These are phyloP conservation scores for Hyles lineata DNA, from an alignment of 2,888 invertebrate genomes.

Conservation along the genomic window DNA sequence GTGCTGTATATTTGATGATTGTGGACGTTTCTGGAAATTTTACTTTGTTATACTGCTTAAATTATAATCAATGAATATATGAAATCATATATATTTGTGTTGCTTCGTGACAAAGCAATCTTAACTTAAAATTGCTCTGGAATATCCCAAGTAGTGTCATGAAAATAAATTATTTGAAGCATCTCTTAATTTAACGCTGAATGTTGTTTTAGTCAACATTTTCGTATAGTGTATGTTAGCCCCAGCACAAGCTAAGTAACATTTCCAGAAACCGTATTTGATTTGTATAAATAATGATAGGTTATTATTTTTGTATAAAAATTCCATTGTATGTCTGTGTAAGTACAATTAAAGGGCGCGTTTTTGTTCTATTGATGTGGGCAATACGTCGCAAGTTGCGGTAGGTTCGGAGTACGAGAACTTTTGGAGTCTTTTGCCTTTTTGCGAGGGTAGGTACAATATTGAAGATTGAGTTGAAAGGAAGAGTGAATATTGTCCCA, in stretches of 20 bases:
- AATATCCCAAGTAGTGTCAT: too few species aligned
- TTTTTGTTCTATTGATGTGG: constrained; percentile 31
- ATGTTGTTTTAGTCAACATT: neutral
- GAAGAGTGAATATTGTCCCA: neutral
- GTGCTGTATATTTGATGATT: constrained; percentile 31
- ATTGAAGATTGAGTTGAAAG: neutral
- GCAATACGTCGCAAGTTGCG: constrained; percentile 9
- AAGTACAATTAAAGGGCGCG: constrained; percentile 50
- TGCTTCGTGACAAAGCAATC: neutral
- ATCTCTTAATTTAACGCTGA: neutral
- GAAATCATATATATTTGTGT: neutral
- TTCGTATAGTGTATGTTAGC: too few species aligned
- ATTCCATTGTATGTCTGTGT: constrained; percentile 48
- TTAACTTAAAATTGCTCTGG: too few species aligned
- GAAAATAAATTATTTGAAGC: too few species aligned
- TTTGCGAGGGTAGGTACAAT: neutral
- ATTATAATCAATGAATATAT: neutral
- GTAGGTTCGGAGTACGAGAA: neutral
- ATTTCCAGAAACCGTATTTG: constrained; percentile 38
- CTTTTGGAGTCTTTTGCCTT: constrained; percentile 7
- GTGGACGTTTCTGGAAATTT: constrained; percentile 32
- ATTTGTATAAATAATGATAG: constrained; percentile 44
- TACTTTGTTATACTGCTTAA: neutral
- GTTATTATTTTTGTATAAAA: constrained; percentile 45
- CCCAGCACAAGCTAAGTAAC: neutral